Evolutionary conservation across 2,888 invertebrate genomes (phyloP), one percentile per base, ranked within the genome.

Genomic region (Drosophila kanekoi): DNA sequence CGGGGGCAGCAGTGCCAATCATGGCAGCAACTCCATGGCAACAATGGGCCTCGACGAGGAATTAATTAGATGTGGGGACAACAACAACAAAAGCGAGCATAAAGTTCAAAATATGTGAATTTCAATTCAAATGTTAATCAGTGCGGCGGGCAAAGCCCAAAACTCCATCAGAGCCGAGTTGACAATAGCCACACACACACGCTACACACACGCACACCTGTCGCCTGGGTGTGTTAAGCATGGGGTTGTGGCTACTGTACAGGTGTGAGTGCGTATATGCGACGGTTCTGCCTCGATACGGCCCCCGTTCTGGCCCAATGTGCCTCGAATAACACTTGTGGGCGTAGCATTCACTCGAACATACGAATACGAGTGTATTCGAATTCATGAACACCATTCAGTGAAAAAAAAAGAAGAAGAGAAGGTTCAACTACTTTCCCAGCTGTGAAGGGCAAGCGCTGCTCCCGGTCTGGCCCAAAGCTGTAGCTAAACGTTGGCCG

Each of bases 21-120:
- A 73, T 69, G 56, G 61, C 60, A 68, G 51, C 76, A 62, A 88
- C 78, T 89, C 83, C 84, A 85, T 61, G 71, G 53, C 84, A 87
- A 72, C 81, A 79, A 84, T 91, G 79, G 79, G 18, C 59, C 56
- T 28, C 57, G 70, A 72, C 75, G 84, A 82, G 86, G 88, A 89
- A 86, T 89, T 91, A 91, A 90, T 91, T 90, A 89, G 83, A 83
- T 82, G 89, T 86, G 88, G 86, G 85, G 83, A 87, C 81, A 85
- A 85, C 79, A 86, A 65, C 48, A 67, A 67, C 49, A 68, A 51
- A 47, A 43, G 32, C 37, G 32, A 41, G 60, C 68, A 76, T 68
- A 73, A 72, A 69, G 68, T 56, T 67, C 63, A 63, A 77, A 72
- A 72, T 82, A 77, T 58, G 62, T 77, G 78, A 70, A 81, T 76